phyloP scores from a whole-genome alignment of 2,888 invertebrate species.

The Stramonita haemastoma region DNA sequence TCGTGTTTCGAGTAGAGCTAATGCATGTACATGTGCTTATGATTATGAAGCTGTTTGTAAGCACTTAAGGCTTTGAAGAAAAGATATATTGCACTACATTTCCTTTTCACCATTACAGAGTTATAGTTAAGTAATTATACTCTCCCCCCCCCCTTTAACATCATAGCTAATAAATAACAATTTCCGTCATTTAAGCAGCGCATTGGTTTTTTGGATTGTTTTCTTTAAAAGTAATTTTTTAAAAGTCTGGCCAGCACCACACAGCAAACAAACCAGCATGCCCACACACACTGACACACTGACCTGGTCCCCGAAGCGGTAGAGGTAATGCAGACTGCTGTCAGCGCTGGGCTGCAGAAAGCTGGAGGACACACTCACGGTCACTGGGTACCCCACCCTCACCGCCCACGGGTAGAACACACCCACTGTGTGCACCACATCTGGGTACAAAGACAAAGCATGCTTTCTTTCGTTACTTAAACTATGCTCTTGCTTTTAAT shows the following conservation, averaged over 20 bases:
- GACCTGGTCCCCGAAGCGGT: constrained; percentile 68
- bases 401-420: constrained; percentile 65
- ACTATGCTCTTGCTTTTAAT: no score
- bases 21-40: no score
- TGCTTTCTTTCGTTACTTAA: no score
- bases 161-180: no score
- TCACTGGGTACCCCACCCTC: constrained; percentile 55
- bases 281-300: constrained; percentile 11
- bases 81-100: no score
- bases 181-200: not conserved
- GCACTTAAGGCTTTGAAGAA: no score
- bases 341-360: constrained; percentile 48
- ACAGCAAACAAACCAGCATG: not conserved
- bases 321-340: constrained; percentile 62
- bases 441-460: constrained; percentile 51
- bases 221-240: not conserved
- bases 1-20: no score
- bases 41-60: no score
- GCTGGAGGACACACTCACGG: constrained; percentile 57
- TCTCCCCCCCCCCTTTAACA: no score
- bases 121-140: no score
- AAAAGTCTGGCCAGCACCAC: no score
- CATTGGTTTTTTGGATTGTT: not conserved
- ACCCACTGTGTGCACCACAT: constrained; percentile 57
- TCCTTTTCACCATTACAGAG: no score